These are phyloP conservation scores for Tetramorium simillimum DNA, from an alignment of 1,140 invertebrate genomes.

Conservation along the genomic window DNA sequence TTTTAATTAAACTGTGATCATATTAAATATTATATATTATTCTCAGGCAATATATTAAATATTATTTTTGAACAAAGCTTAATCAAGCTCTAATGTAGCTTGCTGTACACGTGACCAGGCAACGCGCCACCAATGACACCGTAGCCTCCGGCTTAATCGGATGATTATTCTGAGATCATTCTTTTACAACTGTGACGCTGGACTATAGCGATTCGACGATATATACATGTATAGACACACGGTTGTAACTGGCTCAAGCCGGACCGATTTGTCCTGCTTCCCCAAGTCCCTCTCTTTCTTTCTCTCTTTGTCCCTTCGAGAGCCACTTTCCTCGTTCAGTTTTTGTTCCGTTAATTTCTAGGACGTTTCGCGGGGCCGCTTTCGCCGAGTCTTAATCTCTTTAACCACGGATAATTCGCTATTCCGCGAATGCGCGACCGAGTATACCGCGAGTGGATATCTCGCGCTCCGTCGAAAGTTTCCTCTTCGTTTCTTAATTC, in stretches of 20 bases:
- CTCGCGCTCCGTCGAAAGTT: constrained; percentile 34
- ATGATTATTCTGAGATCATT: constrained; percentile 82
- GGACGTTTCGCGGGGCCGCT: constrained; percentile 17
- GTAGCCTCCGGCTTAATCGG: constrained; percentile 78
- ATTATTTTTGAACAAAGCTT: not conserved
- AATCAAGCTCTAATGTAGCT: constrained; percentile 52
- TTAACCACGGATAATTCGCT: constrained; percentile 36
- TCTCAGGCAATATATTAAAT: not conserved
- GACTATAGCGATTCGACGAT: constrained; percentile 28
- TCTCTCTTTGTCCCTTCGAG: constrained; percentile 29
- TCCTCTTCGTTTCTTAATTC: constrained; percentile 36
- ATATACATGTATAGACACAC: constrained; percentile 4
- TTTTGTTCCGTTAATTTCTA: constrained; percentile 35
- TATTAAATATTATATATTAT: not conserved
- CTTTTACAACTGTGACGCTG: constrained; percentile 73
- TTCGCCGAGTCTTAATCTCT: constrained; percentile 45
- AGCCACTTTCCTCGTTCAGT: not conserved
- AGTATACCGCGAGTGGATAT: not conserved
- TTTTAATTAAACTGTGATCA: not conserved
- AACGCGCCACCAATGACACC: constrained; percentile 75
- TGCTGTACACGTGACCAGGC: constrained; percentile 63
- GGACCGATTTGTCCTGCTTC: constrained; percentile 25
- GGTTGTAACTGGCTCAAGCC: constrained; percentile 61
- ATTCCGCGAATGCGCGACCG: constrained; percentile 25
- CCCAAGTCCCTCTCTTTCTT: constrained; percentile 2